A percentile compares a stretch with the other conserved stretches of the same genome.
These are phyloP conservation scores for Semotilus atromaculatus DNA, from an alignment of 2,797 vertebrate species.

Conservation along the genomic window DNA sequence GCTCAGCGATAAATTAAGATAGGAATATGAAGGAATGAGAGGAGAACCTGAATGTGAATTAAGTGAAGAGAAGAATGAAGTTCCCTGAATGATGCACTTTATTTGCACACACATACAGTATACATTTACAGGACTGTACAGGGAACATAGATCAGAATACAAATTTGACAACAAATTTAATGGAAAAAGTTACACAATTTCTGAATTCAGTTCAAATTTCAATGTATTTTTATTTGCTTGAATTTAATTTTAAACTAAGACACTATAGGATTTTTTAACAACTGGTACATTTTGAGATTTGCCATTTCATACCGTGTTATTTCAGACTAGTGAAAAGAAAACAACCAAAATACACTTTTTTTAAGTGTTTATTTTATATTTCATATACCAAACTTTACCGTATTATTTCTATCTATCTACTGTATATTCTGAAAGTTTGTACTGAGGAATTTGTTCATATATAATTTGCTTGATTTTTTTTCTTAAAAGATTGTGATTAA, in stretches of 20 bases:
- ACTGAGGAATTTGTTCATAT: not conserved
- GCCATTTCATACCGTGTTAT: not conserved
- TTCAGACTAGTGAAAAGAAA: not conserved
- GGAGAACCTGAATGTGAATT: not conserved
- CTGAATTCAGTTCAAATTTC: not conserved
- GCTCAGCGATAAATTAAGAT: constrained; percentile 12
- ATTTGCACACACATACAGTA: not conserved
- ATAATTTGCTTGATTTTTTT: not conserved
- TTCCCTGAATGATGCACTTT: not conserved
- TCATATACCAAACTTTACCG: not conserved
- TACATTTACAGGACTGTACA: not conserved
- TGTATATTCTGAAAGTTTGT: not conserved
- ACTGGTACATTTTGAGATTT: not conserved
- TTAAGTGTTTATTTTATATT: not conserved
- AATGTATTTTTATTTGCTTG: not conserved
- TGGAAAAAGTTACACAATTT: not conserved
- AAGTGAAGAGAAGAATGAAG: constrained; percentile 5
- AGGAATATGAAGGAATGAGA: constrained; percentile 2
- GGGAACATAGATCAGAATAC: not conserved
- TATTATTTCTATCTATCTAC: not conserved
- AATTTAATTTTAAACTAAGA: not conserved
- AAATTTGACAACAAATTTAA: not conserved
- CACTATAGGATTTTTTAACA: not conserved
- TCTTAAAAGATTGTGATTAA: not conserved
- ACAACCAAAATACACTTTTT: not conserved